A percentile compares a stretch with the other conserved stretches of the same genome.
Conservation (phyloP, 2,113 vertebrate genomes). For the Semicossyphus pulcher region DNA sequence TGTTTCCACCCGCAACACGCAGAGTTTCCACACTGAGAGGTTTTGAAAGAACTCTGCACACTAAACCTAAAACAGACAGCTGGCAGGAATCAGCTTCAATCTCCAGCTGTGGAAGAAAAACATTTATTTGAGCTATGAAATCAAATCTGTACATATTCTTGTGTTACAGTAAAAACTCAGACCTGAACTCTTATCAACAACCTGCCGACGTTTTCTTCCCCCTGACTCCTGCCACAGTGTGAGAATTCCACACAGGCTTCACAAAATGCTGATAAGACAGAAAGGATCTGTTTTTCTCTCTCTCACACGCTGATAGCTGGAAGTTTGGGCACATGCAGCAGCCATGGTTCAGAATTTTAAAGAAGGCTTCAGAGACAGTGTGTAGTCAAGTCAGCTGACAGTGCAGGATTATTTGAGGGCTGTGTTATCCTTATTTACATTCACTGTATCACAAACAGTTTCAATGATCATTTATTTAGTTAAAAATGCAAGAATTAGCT, state of each 20-base stretch:
- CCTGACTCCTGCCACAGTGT: constrained; percentile 5
- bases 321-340: neutral
- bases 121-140: neutral
- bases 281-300: neutral
- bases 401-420: neutral
- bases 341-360: constrained; percentile 37
- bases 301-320: neutral
- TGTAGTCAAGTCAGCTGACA: constrained; percentile 15
- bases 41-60: neutral
- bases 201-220: constrained; percentile 18
- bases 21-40: neutral
- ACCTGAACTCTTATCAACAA: constrained; percentile 22
- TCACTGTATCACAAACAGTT: too few relatives aligned
- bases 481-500: too few relatives aligned
- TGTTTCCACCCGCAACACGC: neutral
- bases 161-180: constrained; percentile 14
- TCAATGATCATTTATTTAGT: too few relatives aligned
- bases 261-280: constrained; percentile 53
- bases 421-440: too few relatives aligned
- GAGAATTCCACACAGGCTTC: constrained; percentile 41
- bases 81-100: neutral
- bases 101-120: constrained; percentile 6
- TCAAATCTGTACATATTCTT: constrained; percentile 20
- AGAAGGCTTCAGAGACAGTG: constrained; percentile 7
- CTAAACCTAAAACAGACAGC: constrained; percentile 8